Conservation (phyloP, 2,113 vertebrate species). For the Sinocyclocheilus anophthalmus region DNA sequence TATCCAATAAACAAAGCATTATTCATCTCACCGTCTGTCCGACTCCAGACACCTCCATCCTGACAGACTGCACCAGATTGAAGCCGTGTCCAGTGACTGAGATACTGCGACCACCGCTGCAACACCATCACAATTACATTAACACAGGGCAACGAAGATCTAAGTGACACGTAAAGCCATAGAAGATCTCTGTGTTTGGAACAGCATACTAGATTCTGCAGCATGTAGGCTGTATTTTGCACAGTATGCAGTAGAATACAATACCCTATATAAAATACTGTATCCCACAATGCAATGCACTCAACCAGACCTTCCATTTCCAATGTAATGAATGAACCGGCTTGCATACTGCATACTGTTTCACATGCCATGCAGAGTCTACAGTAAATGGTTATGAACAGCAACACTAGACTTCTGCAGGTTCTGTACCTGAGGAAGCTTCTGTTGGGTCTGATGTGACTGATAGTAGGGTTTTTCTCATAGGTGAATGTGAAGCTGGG, state of each 20-base stretch:
- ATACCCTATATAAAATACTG: no score
- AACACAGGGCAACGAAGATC: no score
- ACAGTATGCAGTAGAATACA: no score
- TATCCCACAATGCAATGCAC: no score
- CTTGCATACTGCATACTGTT: no score
- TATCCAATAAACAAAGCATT: background rate
- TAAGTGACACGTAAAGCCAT: no score
- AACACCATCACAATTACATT: constrained; percentile 35
- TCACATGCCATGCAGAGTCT: no score
- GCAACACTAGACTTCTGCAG: no score
- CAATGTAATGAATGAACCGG: no score
- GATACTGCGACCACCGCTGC: constrained; percentile 91
- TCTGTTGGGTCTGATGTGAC: constrained; percentile 83
- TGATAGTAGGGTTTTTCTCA: constrained; percentile 86
- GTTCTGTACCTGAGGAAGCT: constrained; percentile 89
- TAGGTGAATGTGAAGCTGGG: constrained; percentile 82
- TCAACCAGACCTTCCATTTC: no score
- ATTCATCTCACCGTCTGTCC: constrained; percentile 80
- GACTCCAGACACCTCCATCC: constrained; percentile 82
- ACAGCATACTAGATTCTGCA: background rate
- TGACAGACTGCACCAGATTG: constrained; percentile 87
- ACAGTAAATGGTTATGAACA: no score
- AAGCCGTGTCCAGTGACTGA: constrained; percentile 88
- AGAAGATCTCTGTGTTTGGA: no score
- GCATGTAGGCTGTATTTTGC: background rate